Percentiles rank a stretch among this genome's conserved stretches.
Conservation (phyloP, 2,888 invertebrate genomes). For the Plusia festucae region DNA sequence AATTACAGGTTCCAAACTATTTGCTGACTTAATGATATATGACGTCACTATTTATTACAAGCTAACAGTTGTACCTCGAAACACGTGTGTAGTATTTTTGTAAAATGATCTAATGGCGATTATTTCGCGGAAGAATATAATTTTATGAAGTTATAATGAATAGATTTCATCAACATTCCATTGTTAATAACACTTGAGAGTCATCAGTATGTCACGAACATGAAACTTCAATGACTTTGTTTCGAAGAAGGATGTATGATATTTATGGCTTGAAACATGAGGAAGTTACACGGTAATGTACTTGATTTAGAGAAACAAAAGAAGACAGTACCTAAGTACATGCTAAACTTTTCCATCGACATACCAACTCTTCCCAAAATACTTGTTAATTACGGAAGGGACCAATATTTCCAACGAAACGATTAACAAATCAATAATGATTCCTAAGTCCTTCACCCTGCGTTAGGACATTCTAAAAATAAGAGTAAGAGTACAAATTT, state of each 20-base stretch:
- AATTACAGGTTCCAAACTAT: constrained; percentile 68
- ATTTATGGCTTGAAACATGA: not conserved
- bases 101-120: constrained; percentile 56
- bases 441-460: constrained; percentile 53
- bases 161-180: constrained; percentile 17
- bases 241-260: constrained; percentile 23
- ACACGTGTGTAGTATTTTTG: constrained; percentile 54
- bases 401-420: not conserved
- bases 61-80: constrained; percentile 30
- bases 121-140: constrained; percentile 45
- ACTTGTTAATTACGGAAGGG: too few relatives aligned
- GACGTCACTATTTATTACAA: constrained; percentile 67
- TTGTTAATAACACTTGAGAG: not conserved
- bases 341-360: not conserved
- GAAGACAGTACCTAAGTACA: not conserved
- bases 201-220: constrained; percentile 21
- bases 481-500: constrained; percentile 45
- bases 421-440: constrained; percentile 5
- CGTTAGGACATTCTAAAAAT: constrained; percentile 49
- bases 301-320: not conserved
- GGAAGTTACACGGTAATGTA: too few relatives aligned
- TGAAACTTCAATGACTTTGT: constrained; percentile 3
- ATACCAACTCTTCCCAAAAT: not conserved
- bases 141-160: constrained; percentile 20
- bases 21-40: constrained; percentile 64